Evolutionary conservation across 1,140 invertebrate genomes (phyloP), one percentile per base, ranked within the genome.

Genomic region (Theocolax elegans): DNA sequence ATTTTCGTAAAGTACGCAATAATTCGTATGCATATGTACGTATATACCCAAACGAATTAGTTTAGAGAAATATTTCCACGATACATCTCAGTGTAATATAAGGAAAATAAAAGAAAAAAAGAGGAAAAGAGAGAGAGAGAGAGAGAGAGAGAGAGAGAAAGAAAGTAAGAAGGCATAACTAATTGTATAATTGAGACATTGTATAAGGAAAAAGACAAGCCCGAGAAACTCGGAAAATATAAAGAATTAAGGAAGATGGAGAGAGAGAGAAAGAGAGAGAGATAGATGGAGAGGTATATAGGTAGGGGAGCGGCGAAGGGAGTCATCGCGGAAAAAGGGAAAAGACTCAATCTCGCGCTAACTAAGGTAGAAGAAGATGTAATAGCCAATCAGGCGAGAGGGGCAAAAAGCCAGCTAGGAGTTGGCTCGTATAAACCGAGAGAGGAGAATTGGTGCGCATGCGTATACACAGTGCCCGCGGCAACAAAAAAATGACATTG

Each of bases 331-430:
- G 49, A 59, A 65, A 69, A 74, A 71, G 62, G 76, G 77, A 79
- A 80, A 83, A 71, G 78, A 81, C 81, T 84, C 79, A 82, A 85
- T 84, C 79, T 77, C 75, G 77, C 72, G 73, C 75, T 77, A 80
- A 77, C 75, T 74, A 77, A 73, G 73, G 69, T 23, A 76, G 78
- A 81, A 79, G 74, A 76, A 81, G 77, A 80, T 75, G 78, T 84
- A 85, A 85, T 84, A 83, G 83, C 83, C 83, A 85, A 85, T 85
- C 83, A 85, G 75, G 74, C 73, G 77, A 71, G 64, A 73, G 72
- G 75, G 71, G 78, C 79, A 85, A 85, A 85, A 83, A 84, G 77
- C 15, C 27, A 76, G 68, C 69, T 72, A 80, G 70, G 69, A 77
- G 73, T 64, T 67, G 74, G 72, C 53, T 84, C 81, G 81, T 82